Conservation (phyloP, 2,113 vertebrate species). For the Kryptolebias marmoratus region DNA sequence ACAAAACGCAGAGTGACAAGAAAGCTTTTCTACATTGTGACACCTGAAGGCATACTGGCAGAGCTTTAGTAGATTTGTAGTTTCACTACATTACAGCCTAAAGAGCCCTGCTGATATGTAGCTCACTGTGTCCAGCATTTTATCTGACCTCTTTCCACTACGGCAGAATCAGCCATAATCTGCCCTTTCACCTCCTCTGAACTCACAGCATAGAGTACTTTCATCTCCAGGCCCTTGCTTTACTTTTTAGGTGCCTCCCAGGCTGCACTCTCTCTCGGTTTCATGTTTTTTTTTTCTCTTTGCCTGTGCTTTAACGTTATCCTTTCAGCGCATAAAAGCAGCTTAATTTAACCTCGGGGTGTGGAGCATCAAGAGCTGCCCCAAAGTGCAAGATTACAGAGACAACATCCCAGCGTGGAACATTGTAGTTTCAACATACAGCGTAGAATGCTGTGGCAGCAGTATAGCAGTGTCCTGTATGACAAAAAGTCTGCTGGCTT, state of each 20-base stretch:
- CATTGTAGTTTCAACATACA: slow-evolving; percentile 1
- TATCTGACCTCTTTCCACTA: slow-evolving; percentile 56
- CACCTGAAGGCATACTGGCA: slow-evolving; percentile 34
- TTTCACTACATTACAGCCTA: slow-evolving; percentile 9
- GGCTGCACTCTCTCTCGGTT: slow-evolving; percentile 19
- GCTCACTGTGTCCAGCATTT: slow-evolving; percentile 41
- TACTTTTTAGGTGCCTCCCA: slow-evolving; percentile 35
- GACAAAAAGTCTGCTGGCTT: background rate
- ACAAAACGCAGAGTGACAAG: slow-evolving; percentile 11
- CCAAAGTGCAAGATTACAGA: slow-evolving; percentile 39
- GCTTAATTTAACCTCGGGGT: slow-evolving; percentile 71
- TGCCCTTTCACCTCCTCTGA: slow-evolving; percentile 24
- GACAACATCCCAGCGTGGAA: slow-evolving; percentile 38
- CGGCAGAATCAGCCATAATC: slow-evolving; percentile 51
- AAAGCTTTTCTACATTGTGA: slow-evolving; percentile 6
- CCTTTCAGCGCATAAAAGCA: slow-evolving; percentile 61
- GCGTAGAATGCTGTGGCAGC: background rate
- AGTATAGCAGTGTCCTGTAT: background rate
- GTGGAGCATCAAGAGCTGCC: slow-evolving; percentile 31
- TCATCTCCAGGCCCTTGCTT: slow-evolving; percentile 42
- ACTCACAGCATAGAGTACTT: slow-evolving; percentile 8
- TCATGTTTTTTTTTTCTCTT: slow-evolving; percentile 15
- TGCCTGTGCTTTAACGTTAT: slow-evolving; percentile 30
- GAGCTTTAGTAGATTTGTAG: slow-evolving; percentile 7
- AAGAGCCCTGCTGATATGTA: slow-evolving; percentile 15